Evolutionary conservation across 2,888 invertebrate genomes (phyloP), one percentile per base, ranked within the genome.

Genomic region (Agrochola lota): DNA sequence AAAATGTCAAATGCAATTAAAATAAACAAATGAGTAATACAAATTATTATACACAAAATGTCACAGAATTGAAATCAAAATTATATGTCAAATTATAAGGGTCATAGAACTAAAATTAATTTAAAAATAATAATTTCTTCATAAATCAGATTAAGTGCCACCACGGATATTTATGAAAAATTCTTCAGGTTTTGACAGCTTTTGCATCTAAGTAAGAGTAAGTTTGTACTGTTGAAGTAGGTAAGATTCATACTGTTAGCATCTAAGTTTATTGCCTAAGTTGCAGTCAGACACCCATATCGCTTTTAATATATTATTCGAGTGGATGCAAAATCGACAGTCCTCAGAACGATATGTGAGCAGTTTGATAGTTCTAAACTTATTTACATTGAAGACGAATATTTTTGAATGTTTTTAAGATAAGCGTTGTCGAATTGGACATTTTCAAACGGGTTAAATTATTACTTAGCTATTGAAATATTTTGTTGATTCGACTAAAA

Each of bases 351-450:
- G 69, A 80, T 67, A 71, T 52, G 59, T 67, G 63, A 23, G 52
- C 43, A 74, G 40, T 83, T 83, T 62, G 26, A 80, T 69, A 71
- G 69, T 69, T 85, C 23, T 72, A n/a, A n/a, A n/a, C n/a, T n/a
- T n/a, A 72, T 72, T 81, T 78, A 71, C 79, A 71, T 84, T 35
- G 57, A 52, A 69, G 30, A 40, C 59, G 70, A 72, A 80, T 68
- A 74, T 55, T 84, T 84, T 80, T 20, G 5, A 35, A 83, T 46
- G 40, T 68, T 55, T 23, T 57, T 23, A 11, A 49, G 79, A 81
- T 69, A 78, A 84, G 68, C 40, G 23, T 26, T 59, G 23, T 49
- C 20, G 52, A 67, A 66, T 60, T 8, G 17, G 55, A 11, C 74
- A 60, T 66, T 46, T 72, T 78, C 30, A 7, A 80, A 49, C 9